Evolutionary conservation across 2,888 invertebrate genomes (phyloP).

Genomic region (Lasioglossum malachurum): DNA sequence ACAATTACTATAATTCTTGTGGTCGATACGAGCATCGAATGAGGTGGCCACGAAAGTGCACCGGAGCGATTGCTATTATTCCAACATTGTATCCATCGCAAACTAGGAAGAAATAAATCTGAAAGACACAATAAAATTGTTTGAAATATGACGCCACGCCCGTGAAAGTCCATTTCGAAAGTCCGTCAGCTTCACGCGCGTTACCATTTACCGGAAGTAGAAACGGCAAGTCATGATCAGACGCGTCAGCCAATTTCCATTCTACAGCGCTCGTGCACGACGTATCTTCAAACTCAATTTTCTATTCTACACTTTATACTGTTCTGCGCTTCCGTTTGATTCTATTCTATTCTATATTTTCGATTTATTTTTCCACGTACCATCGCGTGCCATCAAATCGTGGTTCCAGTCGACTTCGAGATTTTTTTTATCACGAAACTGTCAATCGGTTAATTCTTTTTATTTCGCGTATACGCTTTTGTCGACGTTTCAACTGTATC

Average conservation of each 20-base stretch:
- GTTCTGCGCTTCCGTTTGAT: no score
- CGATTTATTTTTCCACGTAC: no score
- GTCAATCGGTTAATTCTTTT: no score
- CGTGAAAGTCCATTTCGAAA: background rate
- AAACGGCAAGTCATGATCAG: conserved; percentile 1
- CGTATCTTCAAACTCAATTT: background rate
- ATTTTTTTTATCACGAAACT: no score
- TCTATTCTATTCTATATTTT: no score
- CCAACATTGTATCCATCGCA: background rate
- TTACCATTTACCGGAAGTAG: background rate
- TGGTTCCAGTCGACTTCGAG: no score
- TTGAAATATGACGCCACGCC: background rate
- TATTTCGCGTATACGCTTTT: no score
- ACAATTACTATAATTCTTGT: background rate
- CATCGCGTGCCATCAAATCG: no score
- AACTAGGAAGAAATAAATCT: background rate
- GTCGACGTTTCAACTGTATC: no score
- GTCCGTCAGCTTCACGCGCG: background rate
- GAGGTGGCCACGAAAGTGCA: background rate
- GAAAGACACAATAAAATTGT: background rate
- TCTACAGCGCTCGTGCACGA: background rate
- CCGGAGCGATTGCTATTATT: background rate
- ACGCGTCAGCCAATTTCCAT: background rate
- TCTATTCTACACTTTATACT: background rate
- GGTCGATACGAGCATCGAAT: no score